A percentile compares a stretch with the other conserved stretches of the same genome.
phyloP scores from a whole-genome alignment of 2,888 invertebrate species.

The Tenthredo amoena region DNA sequence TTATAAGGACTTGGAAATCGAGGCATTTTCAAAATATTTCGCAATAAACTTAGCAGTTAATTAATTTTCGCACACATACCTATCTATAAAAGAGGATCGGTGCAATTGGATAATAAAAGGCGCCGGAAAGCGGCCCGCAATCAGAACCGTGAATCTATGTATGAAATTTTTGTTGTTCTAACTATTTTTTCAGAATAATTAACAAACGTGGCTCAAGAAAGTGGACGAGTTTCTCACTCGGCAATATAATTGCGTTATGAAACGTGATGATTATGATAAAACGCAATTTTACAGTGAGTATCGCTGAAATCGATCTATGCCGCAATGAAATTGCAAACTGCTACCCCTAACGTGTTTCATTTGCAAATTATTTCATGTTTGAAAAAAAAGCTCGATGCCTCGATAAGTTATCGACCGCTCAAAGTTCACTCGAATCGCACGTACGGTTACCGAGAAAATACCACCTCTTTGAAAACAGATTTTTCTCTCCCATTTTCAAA shows the following conservation, averaged over 20 bases:
- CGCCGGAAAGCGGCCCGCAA: neutral
- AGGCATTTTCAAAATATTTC: neutral
- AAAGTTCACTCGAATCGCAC: neutral
- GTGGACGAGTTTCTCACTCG: neutral
- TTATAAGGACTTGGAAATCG: neutral
- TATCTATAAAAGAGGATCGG: neutral
- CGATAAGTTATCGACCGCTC: neutral
- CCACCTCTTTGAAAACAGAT: neutral
- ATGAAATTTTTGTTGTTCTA: neutral
- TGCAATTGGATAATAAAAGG: constrained; percentile 2
- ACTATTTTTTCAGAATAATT: neutral
- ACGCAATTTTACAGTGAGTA: neutral
- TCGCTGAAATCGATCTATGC: neutral
- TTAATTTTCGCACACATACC: neutral
- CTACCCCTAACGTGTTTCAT: neutral
- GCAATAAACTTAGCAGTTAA: neutral
- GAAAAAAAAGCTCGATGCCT: neutral
- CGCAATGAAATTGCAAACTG: neutral
- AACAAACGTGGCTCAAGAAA: neutral
- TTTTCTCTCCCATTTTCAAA: neutral
- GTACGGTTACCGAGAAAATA: too few relatives aligned
- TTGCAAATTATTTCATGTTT: neutral
- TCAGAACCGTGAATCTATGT: neutral
- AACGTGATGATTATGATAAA: neutral
- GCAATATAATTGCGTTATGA: neutral